Evolutionary conservation across 2,888 invertebrate species (phyloP).

Genomic region (Germaria angustata): DNA sequence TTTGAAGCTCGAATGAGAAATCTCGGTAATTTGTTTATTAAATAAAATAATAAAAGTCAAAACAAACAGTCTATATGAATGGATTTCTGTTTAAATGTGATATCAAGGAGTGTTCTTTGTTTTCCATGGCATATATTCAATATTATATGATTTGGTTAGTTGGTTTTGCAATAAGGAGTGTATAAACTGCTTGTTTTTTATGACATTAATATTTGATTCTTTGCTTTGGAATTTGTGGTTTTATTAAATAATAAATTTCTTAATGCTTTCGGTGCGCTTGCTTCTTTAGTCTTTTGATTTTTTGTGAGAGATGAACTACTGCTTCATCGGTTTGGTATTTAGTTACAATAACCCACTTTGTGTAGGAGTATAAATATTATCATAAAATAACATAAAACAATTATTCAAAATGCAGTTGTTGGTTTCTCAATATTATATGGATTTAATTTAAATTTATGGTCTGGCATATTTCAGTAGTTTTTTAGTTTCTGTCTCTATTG

Average conservation of each 20-base stretch:
- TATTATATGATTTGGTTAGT: conserved; percentile 6
- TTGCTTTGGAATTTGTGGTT: background rate
- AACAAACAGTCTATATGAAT: too few relatives aligned
- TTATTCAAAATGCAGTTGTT: too few relatives aligned
- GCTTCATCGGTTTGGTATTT: conserved; percentile 12
- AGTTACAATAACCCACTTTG: background rate
- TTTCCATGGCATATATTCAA: background rate
- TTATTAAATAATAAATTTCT: background rate
- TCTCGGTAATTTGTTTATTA: conserved; percentile 34
- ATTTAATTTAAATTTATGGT: too few relatives aligned
- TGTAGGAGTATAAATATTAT: conserved; percentile 21
- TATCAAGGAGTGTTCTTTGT: conserved; percentile 56
- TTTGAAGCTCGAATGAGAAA: conserved; percentile 16
- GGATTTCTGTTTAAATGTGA: background rate
- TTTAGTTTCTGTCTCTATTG: too few relatives aligned
- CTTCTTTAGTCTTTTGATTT: conserved; percentile 17
- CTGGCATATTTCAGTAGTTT: too few relatives aligned
- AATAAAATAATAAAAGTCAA: background rate
- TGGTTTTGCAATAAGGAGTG: conserved; percentile 53
- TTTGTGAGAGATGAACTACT: background rate
- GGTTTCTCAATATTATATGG: too few relatives aligned
- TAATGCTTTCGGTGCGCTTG: too few relatives aligned
- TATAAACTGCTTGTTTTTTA: conserved; percentile 29
- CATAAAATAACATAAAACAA: background rate
- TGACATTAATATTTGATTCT: conserved; percentile 21